Base-by-base conservation (phyloP, 2,113 vertebrate genomes). In the Riparia riparia region DNA sequence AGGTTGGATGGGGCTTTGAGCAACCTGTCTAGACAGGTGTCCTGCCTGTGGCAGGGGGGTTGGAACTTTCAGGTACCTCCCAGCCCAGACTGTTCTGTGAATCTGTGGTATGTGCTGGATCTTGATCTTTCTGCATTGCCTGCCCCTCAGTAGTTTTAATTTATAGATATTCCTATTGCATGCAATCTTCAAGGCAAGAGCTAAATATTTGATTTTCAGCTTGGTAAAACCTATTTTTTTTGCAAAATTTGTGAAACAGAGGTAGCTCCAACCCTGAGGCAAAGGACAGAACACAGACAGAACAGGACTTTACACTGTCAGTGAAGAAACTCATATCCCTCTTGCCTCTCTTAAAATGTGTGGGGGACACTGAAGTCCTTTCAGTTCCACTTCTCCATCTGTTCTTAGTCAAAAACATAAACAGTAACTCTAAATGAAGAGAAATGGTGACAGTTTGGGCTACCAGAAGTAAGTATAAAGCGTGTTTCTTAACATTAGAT, bases 381-480 rank as follows among this genome's bases (percentile, higher is more conserved):
- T 79, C 57, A 69, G 32, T 88, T 76, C 29, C 45, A 60, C 18
- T 41, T 80, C 24, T 65, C 64, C 20, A 53, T 60, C 28, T 71
- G 53, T 85, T 21, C 42, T 90, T 76, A 37, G 21, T 68, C 82
- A 71, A 72, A 81, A 89, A 26, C 14, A 72, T 51, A 79, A 90
- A 49, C 2, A 14, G 17, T 37, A 61, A 63, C 80, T 82, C 12
- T 45, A 77, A 90, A 83, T n/a, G 12, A 73, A 57, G 28, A n/a
- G 39, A 80, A 73, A 54, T 51, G 5, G 7, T 79, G 57, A 61
- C 28, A 58, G 20, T 70, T 70, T 57, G 57, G 63, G 29, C n/a
- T 45, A 70, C 16, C 39, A 90, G 45, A 82, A 57, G 5, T 44
- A 47, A 24, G 12, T 57, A 53, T 57, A 80, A 65, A 73, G 16